Percentiles rank a stretch among this genome's conserved stretches.
These are phyloP conservation scores for Rhopalosiphum maidis DNA, from an alignment of 1,140 invertebrate species.

Conservation along the genomic window DNA sequence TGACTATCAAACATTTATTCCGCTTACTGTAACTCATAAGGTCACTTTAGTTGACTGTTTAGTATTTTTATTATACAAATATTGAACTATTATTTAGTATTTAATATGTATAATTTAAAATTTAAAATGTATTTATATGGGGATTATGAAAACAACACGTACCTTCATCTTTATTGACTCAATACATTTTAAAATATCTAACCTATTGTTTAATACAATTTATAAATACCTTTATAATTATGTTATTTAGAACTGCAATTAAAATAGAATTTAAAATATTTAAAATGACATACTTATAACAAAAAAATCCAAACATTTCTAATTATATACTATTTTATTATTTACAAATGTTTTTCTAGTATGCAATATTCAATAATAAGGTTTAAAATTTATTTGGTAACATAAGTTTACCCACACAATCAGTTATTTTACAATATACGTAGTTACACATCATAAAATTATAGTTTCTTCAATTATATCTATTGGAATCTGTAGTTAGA, in stretches of 20 bases:
- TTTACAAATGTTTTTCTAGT: background rate
- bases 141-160: background rate
- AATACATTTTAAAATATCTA: conserved; percentile 13
- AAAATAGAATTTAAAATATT: background rate
- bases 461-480: no score
- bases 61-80: background rate
- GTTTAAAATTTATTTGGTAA: background rate
- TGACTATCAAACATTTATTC: background rate
- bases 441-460: no score
- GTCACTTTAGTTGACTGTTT: background rate
- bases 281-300: background rate
- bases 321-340: background rate
- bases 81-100: background rate
- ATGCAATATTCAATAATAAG: background rate
- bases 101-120: conserved; percentile 10
- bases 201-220: background rate
- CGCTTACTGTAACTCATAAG: background rate
- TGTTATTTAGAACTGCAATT: background rate
- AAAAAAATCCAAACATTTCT: background rate
- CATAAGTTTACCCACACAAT: no score
- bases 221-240: background rate
- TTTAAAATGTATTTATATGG: background rate
- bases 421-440: background rate
- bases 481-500: no score
- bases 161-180: background rate